phyloP scores from a whole-genome alignment of 2,113 vertebrate genomes.

The Gorsachius goisagi region DNA sequence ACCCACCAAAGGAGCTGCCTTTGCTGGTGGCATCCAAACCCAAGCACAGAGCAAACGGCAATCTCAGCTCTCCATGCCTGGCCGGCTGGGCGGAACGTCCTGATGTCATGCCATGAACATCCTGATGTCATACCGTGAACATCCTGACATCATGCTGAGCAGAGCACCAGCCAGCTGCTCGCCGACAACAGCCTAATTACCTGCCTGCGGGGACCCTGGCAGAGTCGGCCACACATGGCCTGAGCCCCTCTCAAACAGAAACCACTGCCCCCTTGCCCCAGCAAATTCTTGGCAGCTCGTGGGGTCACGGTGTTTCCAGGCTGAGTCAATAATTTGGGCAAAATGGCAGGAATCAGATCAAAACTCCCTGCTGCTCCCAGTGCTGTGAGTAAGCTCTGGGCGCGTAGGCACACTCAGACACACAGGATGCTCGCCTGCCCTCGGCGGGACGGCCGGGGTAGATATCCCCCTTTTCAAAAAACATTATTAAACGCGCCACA shows the following conservation, averaged over 20 bases:
- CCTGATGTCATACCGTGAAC: background rate
- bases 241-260: background rate
- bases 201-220: fast-evolving
- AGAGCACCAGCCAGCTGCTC: fast-evolving
- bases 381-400: background rate
- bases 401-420: fast-evolving
- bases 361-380: fast-evolving
- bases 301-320: background rate
- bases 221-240: fast-evolving
- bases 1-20: background rate
- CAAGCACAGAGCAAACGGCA: fast-evolving
- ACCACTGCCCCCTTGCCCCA: fast-evolving
- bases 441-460: background rate
- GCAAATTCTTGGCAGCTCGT: fast-evolving
- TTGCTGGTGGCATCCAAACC: background rate
- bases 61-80: background rate
- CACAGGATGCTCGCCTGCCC: background rate
- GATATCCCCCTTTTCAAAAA: background rate
- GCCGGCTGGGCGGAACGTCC: background rate
- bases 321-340: background rate
- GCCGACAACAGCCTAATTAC: background rate
- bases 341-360: background rate
- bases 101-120: background rate
- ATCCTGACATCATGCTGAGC: background rate
- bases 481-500: background rate